Conservation (phyloP, 2,888 invertebrate species). For the Nomada goodeniana region DNA sequence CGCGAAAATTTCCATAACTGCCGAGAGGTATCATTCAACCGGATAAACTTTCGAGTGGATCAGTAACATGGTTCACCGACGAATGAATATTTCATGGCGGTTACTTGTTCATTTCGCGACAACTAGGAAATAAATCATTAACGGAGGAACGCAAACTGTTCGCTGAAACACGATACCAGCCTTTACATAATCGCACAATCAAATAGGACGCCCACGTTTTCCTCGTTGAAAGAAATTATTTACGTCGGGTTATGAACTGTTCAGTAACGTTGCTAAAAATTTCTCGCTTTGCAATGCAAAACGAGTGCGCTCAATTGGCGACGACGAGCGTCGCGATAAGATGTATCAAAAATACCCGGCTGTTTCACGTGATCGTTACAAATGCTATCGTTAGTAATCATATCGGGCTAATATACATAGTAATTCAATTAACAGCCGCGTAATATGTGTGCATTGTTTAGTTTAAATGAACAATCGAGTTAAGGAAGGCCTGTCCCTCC, state of each 20-base stretch:
- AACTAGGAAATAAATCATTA: constrained; percentile 16
- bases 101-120: neutral
- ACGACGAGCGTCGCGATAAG: neutral
- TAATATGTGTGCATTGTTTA: neutral
- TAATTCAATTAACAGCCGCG: constrained; percentile 2
- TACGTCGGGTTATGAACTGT: neutral
- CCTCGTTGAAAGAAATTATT: constrained; percentile 11
- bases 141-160: neutral
- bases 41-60: constrained; percentile 2
- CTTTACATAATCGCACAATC: constrained; percentile 2
- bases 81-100: neutral
- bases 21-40: neutral
- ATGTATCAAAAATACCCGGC: neutral
- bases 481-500: neutral
- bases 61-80: neutral
- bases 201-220: neutral
- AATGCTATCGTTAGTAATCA: neutral
- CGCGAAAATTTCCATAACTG: neutral
- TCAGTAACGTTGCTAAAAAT: neutral
- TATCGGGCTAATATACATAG: neutral
- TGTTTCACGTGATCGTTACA: neutral
- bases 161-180: neutral
- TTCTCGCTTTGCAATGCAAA: neutral
- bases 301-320: neutral
- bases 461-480: neutral